phyloP scores from a whole-genome alignment of 2,888 invertebrate genomes.

The Drosophila prolongata region DNA sequence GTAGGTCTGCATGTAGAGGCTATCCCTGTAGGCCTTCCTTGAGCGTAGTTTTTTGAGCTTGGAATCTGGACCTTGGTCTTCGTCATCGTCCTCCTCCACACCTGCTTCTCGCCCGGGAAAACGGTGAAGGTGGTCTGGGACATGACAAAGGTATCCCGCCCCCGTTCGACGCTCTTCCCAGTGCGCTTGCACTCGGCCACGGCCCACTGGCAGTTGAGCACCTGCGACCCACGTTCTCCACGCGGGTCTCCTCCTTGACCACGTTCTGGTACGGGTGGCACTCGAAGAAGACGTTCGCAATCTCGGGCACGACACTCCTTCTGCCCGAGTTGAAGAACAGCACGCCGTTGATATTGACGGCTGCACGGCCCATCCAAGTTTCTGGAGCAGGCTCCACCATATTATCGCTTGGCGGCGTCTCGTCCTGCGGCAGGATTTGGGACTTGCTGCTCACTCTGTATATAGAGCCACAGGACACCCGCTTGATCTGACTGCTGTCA shows the following conservation, averaged over 20 bases:
- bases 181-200: slow-evolving; percentile 15
- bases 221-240: slow-evolving; percentile 73
- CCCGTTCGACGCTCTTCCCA: slow-evolving; percentile 11
- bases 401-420: no score
- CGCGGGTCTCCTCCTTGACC: slow-evolving; percentile 54
- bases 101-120: slow-evolving; percentile 59
- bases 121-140: slow-evolving; percentile 49
- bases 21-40: slow-evolving; percentile 68
- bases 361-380: background rate
- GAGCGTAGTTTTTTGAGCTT: slow-evolving; percentile 49
- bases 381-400: no score
- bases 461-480: slow-evolving; percentile 31
- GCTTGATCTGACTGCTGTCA: slow-evolving; percentile 18
- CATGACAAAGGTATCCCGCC: slow-evolving; percentile 61
- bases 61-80: slow-evolving; percentile 8
- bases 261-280: slow-evolving; percentile 67
- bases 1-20: slow-evolving; percentile 77
- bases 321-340: slow-evolving; percentile 8
- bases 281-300: slow-evolving; percentile 57
- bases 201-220: slow-evolving; percentile 66
- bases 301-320: no score
- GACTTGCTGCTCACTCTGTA: slow-evolving; percentile 53
- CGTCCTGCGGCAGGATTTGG: slow-evolving; percentile 25
- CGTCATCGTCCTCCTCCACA: slow-evolving; percentile 1
- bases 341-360: slow-evolving; percentile 64